Percentiles rank a stretch among this genome's conserved stretches.
These are phyloP conservation scores for Oegoconia quadripuncta DNA, from an alignment of 2,888 invertebrate genomes.

Conservation along the genomic window DNA sequence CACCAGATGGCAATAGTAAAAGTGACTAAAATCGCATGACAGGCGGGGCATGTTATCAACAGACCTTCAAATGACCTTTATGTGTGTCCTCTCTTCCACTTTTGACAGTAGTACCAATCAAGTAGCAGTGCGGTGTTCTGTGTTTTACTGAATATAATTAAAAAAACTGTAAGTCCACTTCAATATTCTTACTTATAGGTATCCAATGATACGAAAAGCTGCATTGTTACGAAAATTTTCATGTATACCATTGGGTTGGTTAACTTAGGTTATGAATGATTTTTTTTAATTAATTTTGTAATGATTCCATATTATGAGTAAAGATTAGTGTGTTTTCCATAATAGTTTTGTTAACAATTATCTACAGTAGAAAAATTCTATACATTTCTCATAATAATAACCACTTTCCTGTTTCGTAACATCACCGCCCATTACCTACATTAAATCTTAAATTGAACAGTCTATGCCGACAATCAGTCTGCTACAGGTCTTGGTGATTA, in stretches of 20 bases:
- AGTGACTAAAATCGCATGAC: slow-evolving; percentile 15
- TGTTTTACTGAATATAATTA: slow-evolving; percentile 35
- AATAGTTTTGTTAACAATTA: too few relatives aligned
- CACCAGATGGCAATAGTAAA: slow-evolving; percentile 19
- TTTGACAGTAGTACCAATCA: slow-evolving; percentile 57
- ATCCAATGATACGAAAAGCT: not conserved
- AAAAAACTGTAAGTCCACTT: slow-evolving; percentile 36
- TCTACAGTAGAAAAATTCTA: too few relatives aligned
- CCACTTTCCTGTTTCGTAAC: slow-evolving; percentile 11
- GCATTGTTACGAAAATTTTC: not conserved
- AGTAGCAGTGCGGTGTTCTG: slow-evolving; percentile 61
- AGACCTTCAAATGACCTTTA: slow-evolving; percentile 77
- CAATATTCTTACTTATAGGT: not conserved
- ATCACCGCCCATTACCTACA: too few relatives aligned
- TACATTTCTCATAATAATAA: too few relatives aligned
- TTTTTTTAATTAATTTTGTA: too few relatives aligned
- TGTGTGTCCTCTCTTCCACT: slow-evolving; percentile 55
- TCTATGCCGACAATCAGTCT: too few relatives aligned
- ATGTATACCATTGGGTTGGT: not conserved
- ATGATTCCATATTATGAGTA: too few relatives aligned
- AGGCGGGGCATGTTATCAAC: slow-evolving; percentile 37
- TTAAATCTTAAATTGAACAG: too few relatives aligned
- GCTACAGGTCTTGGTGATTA: too few relatives aligned
- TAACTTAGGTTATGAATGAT: not conserved
- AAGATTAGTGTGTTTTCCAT: too few relatives aligned